Evolutionary conservation across 2,888 invertebrate genomes (phyloP).

Genomic region (Stenoptilia bipunctidactyla): DNA sequence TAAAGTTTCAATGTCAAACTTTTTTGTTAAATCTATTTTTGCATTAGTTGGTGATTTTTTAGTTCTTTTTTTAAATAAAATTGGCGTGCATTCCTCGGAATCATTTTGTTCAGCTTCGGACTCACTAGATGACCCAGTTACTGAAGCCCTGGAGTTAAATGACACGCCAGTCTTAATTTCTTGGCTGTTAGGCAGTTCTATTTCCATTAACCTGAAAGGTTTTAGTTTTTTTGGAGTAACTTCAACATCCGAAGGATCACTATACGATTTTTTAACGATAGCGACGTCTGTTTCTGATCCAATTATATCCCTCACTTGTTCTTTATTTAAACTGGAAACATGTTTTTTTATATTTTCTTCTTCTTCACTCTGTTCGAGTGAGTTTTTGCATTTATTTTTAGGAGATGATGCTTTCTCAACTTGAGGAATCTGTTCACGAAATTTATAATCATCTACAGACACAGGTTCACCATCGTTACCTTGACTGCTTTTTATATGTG

Average conservation of each 20-base stretch:
- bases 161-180: constrained; percentile 44
- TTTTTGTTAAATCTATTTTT: constrained; percentile 38
- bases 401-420: too few relatives aligned
- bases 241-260: constrained; percentile 41
- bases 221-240: constrained; percentile 38
- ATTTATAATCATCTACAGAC: constrained; percentile 24
- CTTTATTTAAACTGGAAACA: constrained; percentile 23
- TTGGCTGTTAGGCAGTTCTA: constrained; percentile 48
- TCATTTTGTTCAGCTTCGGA: constrained; percentile 35
- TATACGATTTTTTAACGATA: constrained; percentile 23
- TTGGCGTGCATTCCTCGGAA: constrained; percentile 34
- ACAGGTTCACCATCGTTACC: constrained; percentile 23
- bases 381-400: too few relatives aligned
- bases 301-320: too few relatives aligned
- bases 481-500: too few relatives aligned
- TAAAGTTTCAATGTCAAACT: constrained; percentile 31
- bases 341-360: constrained; percentile 23
- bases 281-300: constrained; percentile 25
- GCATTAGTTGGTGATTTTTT: constrained; percentile 18
- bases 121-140: constrained; percentile 39
- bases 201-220: constrained; percentile 30
- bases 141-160: constrained; percentile 16
- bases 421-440: constrained; percentile 19
- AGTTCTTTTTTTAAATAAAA: constrained; percentile 27
- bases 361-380: constrained; percentile 10